These are phyloP conservation scores for Philopotamus ludificatus DNA, from an alignment of 1,140 invertebrate genomes.

Conservation along the genomic window DNA sequence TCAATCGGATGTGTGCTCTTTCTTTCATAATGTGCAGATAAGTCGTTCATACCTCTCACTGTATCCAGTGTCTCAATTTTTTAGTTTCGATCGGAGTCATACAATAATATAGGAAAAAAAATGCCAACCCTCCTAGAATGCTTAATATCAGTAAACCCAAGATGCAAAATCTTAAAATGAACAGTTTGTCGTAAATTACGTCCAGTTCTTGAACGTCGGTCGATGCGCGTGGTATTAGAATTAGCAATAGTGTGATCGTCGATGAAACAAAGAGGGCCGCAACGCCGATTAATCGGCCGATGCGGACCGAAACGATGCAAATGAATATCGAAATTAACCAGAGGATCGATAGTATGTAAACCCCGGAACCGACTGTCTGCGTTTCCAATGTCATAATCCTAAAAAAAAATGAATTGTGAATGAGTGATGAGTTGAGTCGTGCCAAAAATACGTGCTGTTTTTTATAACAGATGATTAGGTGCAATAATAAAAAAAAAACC, in stretches of 20 bases:
- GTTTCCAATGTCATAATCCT: constrained; percentile 36
- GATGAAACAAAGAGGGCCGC: constrained; percentile 45
- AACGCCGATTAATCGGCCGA: constrained; percentile 50
- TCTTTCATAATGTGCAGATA: no score
- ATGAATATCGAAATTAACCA: constrained; percentile 49
- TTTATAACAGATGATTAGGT: no score
- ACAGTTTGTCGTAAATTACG: constrained; percentile 51
- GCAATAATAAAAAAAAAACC: no score
- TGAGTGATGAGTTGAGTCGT: no score
- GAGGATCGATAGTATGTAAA: constrained; percentile 49
- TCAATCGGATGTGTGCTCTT: no score
- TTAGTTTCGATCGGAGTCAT: constrained; percentile 47
- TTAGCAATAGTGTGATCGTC: constrained; percentile 46
- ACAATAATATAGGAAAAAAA: constrained; percentile 47
- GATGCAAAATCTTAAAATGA: constrained; percentile 45
- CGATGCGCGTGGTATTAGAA: constrained; percentile 46
- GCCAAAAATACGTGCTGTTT: no score
- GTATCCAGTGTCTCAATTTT: constrained; percentile 47
- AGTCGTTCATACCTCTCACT: constrained; percentile 43
- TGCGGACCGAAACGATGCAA: constrained; percentile 49
- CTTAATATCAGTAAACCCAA: constrained; percentile 46
- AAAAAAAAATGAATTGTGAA: constrained; percentile 16
- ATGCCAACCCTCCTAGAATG: constrained; percentile 44
- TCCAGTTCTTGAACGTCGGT: constrained; percentile 40
- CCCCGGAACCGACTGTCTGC: constrained; percentile 44